These are phyloP conservation scores for Pterostichus madidus DNA, from an alignment of 2,888 invertebrate species.

Conservation along the genomic window DNA sequence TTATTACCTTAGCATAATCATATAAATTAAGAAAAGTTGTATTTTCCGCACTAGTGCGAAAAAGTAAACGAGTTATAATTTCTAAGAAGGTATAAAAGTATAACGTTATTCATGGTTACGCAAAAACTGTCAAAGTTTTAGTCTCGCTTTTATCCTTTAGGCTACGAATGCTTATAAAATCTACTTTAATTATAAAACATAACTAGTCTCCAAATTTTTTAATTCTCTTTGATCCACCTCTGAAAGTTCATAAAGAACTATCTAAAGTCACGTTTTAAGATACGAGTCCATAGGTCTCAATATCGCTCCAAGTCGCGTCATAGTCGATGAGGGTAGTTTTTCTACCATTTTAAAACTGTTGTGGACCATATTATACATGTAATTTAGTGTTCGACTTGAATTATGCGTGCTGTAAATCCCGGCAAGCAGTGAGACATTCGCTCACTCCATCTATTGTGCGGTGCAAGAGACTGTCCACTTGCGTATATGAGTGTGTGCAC, in stretches of 20 bases:
- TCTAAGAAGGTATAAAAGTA: too few species aligned
- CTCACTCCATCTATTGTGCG: conserved; percentile 22
- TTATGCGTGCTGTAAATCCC: conserved; percentile 46
- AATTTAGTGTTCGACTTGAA: conserved; percentile 28
- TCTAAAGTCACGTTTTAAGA: not conserved
- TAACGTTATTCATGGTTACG: too few species aligned
- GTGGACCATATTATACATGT: conserved; percentile 24
- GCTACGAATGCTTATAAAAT: too few species aligned
- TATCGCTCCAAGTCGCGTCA: not conserved
- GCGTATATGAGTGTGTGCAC: not conserved
- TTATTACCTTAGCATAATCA: too few species aligned
- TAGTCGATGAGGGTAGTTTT: not conserved
- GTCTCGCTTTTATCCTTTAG: too few species aligned
- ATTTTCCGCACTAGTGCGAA: too few species aligned
- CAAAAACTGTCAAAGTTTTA: too few species aligned
- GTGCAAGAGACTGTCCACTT: conserved; percentile 1
- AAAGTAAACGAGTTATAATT: too few species aligned
- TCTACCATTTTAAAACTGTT: conserved; percentile 12
- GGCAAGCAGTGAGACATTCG: too few species aligned
- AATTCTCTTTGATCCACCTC: not conserved
- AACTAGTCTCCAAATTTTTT: not conserved
- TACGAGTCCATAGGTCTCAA: conserved; percentile 9
- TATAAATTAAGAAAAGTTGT: too few species aligned
- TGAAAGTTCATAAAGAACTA: not conserved
- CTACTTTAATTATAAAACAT: too few species aligned